phyloP scores from a whole-genome alignment of 2,113 vertebrate species.

The Neotragus pygmaeus region DNA sequence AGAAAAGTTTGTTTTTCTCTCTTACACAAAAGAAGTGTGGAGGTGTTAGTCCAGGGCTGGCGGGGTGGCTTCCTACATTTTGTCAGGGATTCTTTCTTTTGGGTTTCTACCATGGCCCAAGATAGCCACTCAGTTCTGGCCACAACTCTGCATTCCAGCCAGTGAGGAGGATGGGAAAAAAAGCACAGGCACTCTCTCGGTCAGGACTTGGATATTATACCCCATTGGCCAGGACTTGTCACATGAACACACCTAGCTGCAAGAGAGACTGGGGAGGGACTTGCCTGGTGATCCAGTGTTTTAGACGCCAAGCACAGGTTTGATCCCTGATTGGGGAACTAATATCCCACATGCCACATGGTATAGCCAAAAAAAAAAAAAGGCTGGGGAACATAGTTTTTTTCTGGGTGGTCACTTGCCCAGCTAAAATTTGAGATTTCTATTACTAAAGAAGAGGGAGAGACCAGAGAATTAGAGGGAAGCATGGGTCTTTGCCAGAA shows the following conservation, averaged over 20 bases:
- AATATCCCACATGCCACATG: background rate
- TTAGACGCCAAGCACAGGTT: background rate
- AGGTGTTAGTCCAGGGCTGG: background rate
- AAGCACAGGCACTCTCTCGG: background rate
- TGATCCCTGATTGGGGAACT: background rate
- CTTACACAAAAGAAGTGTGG: background rate
- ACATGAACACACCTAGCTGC: background rate
- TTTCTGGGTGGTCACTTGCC: background rate
- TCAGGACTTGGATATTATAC: background rate
- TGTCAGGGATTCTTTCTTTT: background rate
- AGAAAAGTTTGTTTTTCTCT: background rate
- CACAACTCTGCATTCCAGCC: background rate
- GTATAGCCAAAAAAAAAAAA: background rate
- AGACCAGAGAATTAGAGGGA: background rate
- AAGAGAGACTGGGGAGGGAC: conserved; percentile 16
- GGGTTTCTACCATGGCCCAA: background rate
- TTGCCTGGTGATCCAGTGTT: background rate
- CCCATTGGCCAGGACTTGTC: background rate
- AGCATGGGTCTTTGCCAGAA: background rate
- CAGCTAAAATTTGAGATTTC: background rate
- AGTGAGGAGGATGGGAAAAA: background rate
- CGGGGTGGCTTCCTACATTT: background rate
- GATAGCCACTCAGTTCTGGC: background rate
- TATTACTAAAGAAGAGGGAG: background rate
- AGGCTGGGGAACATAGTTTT: background rate